Evolutionary conservation across 35 echinoderm and acorn worm genomes (phyloP), one percentile per base, ranked within the genome.

Genomic region (Apostichopus parvimensis): DNA sequence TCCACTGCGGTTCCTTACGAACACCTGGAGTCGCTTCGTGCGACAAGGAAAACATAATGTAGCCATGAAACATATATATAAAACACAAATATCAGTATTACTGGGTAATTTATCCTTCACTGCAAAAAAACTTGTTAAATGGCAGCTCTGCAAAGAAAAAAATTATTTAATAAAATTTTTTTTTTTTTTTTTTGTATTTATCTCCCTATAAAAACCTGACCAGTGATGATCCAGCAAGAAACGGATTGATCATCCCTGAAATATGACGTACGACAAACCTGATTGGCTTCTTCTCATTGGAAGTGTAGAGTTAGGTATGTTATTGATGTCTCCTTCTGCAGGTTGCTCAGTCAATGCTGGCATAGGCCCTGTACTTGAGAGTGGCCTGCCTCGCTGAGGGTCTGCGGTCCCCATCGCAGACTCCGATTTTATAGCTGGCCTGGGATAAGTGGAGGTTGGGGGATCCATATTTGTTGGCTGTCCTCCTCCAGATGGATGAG

Each of bases 1-100:
- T 79, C 94, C 94, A 95, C 54, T 86, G 91, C 6, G 94, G 94
- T 83, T 95, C 94, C 70, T 82, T 93, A 61, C 80, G 93, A 54
- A 57, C 77, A 87, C 55, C 59, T 78, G 82, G 72, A 45, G 59
- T 59, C 13, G 55, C 81, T 45, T 45, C 2, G 34, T 45, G 34
- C 34, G 4, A 45, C 34, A 4, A 45, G 34, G 34, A 45, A 45
- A 4, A 45, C 0, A 45, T 45, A 45, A 45, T 4, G 34, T 45
- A 45, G 34, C 34, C 34, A 45, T 45, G 34, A 45, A 45, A 45
- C 34, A 34, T 34, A 28, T 28, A 45, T 45, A 3, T 45, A 2
- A 45, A 45, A 45, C 34, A 45, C 34, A 45, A 45, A 45, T 45
- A 45, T 45, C 34, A 45, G 34, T 45, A 45, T 45, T 45, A 45